Evolutionary conservation across 2,797 vertebrate genomes (phyloP).

Genomic region (Ataeniobius toweri): DNA sequence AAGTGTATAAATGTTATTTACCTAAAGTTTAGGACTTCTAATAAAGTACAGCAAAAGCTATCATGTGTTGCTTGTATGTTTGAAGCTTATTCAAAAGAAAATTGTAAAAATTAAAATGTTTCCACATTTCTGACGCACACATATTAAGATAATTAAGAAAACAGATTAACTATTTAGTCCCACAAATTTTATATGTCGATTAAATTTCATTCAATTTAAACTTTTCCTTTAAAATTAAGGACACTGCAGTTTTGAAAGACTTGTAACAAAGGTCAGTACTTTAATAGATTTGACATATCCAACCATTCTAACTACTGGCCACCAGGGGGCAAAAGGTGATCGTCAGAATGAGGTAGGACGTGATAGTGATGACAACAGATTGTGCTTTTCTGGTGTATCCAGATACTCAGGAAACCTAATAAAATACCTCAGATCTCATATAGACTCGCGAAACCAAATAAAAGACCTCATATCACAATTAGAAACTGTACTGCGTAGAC

Average conservation of each 20-base stretch:
- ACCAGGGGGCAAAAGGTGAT: slow-evolving; percentile 3
- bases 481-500: too few relatives aligned
- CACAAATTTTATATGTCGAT: background rate
- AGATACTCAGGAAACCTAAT: background rate
- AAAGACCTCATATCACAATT: too few relatives aligned
- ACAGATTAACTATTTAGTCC: too few relatives aligned
- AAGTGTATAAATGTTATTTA: background rate
- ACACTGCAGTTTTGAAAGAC: background rate
- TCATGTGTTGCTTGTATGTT: background rate
- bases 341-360: background rate
- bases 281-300: too few relatives aligned
- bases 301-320: background rate
- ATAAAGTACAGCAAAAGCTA: background rate
- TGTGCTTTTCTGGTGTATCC: background rate
- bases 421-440: too few relatives aligned
- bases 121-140: background rate
- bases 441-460: too few relatives aligned
- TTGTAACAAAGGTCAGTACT: too few relatives aligned
- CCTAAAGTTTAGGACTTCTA: background rate
- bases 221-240: background rate
- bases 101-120: background rate
- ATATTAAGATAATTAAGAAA: too few relatives aligned
- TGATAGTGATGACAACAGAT: background rate
- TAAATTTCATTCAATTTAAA: background rate
- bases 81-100: background rate